Percentiles rank a stretch among this genome's conserved stretches.
Conservation (phyloP, 2,888 invertebrate genomes). For the Petrolisthes cinctipes region DNA sequence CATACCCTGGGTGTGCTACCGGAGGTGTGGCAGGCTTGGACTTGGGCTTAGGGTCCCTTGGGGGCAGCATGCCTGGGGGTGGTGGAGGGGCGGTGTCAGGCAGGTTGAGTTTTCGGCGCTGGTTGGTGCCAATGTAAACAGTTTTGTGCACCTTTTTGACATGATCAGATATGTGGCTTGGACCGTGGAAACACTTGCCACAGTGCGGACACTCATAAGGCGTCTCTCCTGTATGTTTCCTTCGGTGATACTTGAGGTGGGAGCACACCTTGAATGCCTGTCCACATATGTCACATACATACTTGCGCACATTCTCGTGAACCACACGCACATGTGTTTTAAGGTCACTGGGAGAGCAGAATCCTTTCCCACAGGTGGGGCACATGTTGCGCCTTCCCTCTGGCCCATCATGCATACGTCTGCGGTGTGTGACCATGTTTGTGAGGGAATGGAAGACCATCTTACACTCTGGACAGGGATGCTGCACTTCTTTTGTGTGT, state of each 20-base stretch:
- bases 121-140: slow-evolving; percentile 58
- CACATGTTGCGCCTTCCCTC: slow-evolving; percentile 57
- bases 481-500: slow-evolving; percentile 57
- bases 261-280: slow-evolving; percentile 59
- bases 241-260: slow-evolving; percentile 56
- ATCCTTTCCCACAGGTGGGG: slow-evolving; percentile 54
- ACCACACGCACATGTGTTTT: slow-evolving; percentile 57
- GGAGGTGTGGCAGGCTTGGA: slow-evolving; percentile 39
- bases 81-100: slow-evolving; percentile 58
- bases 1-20: slow-evolving; percentile 27
- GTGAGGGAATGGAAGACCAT: slow-evolving; percentile 61
- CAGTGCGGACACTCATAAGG: slow-evolving; percentile 61
- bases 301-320: slow-evolving; percentile 57
- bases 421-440: slow-evolving; percentile 59
- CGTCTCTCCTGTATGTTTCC: slow-evolving; percentile 62
- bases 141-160: slow-evolving; percentile 61
- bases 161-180: slow-evolving; percentile 59
- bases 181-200: slow-evolving; percentile 59
- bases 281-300: slow-evolving; percentile 60
- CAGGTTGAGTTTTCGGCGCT: slow-evolving; percentile 52
- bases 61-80: slow-evolving; percentile 53
- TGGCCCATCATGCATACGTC: slow-evolving; percentile 58
- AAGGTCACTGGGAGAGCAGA: slow-evolving; percentile 56
- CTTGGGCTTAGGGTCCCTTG: slow-evolving; percentile 32
- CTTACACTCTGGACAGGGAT: slow-evolving; percentile 60